Evolutionary conservation across 1,140 invertebrate species (phyloP), one percentile per base, ranked within the genome.

Genomic region (Copidosoma floridanum): DNA sequence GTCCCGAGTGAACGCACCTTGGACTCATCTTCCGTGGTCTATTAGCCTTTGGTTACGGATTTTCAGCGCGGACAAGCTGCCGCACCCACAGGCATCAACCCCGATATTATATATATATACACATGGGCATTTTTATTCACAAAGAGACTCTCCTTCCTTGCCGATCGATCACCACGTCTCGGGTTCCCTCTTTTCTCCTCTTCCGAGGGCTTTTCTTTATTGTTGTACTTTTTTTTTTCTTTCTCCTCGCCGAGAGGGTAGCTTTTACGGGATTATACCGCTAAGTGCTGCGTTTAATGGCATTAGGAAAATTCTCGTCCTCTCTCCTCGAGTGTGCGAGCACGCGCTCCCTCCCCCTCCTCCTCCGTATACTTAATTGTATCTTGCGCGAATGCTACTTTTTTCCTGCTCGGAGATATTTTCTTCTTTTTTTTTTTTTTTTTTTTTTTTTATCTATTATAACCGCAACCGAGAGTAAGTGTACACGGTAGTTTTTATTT

Each of bases 21-120:
- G n/a, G n/a, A n/a, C n/a, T n/a, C n/a, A n/a, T n/a, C n/a, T n/a
- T n/a, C n/a, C n/a, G n/a, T 64, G 64, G 69, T 71, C 75, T 76
- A 78, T 78, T 78, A 76, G 69, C 63, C 67, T n/a, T n/a, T n/a
- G n/a, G n/a, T n/a, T n/a, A n/a, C n/a, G n/a, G 67, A 74, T 62
- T 24, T 57, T 57, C 21, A 41, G n/a, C n/a, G n/a, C n/a, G n/a
- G 48, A 57, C 26, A 44, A 57, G 44, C 43, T 38, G 27, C 32
- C 14, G 18, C 21, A 1, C 37, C 14, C 41, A 21, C 5, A 21
- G 41, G 21, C 23, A 8, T 35, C 50, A 14, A 43, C 41, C 44
- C 26, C 55, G 10, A 23, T n/a, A n/a, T n/a, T n/a, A n/a, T n/a
- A n/a, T n/a, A n/a, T n/a, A n/a, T n/a, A n/a, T n/a, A n/a, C n/a